Conservation (phyloP, 2,888 invertebrate genomes). For the Podabrus alpinus region DNA sequence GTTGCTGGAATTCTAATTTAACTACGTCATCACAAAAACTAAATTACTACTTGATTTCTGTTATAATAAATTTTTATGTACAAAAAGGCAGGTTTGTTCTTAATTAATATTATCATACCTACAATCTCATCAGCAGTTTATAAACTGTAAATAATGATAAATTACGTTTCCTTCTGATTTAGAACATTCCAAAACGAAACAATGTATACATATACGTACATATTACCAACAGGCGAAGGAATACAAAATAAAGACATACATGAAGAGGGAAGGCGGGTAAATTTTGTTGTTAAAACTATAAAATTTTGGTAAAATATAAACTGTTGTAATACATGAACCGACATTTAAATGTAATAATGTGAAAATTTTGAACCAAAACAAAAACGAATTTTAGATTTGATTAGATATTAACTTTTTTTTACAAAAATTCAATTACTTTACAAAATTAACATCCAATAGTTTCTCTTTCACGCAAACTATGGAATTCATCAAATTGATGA, state of each 20-base stretch:
- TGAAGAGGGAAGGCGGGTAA: background rate
- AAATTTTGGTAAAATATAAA: too few relatives aligned
- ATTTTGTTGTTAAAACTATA: too few relatives aligned
- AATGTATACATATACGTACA: background rate
- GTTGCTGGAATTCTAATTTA: slow-evolving; percentile 30
- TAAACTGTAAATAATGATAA: background rate
- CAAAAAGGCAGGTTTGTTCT: slow-evolving; percentile 21
- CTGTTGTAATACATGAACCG: too few relatives aligned
- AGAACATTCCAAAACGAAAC: background rate
- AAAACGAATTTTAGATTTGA: background rate
- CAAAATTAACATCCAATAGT: slow-evolving; percentile 7
- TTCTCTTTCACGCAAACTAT: slow-evolving; percentile 21
- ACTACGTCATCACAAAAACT: slow-evolving; percentile 21
- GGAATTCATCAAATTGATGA: slow-evolving; percentile 23
- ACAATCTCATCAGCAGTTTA: background rate
- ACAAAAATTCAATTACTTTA: slow-evolving; percentile 4
- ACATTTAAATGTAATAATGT: too few relatives aligned
- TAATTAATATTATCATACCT: slow-evolving; percentile 16
- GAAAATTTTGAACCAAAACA: background rate
- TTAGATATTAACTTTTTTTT: slow-evolving; percentile 11
- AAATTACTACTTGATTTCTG: slow-evolving; percentile 25
- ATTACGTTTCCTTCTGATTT: background rate
- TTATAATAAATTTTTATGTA: slow-evolving; percentile 12
- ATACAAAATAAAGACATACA: background rate
- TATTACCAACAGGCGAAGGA: background rate